Evolutionary conservation across 2,888 invertebrate species (phyloP), one percentile per base, ranked within the genome.

Genomic region (Xiphydria camelus): DNA sequence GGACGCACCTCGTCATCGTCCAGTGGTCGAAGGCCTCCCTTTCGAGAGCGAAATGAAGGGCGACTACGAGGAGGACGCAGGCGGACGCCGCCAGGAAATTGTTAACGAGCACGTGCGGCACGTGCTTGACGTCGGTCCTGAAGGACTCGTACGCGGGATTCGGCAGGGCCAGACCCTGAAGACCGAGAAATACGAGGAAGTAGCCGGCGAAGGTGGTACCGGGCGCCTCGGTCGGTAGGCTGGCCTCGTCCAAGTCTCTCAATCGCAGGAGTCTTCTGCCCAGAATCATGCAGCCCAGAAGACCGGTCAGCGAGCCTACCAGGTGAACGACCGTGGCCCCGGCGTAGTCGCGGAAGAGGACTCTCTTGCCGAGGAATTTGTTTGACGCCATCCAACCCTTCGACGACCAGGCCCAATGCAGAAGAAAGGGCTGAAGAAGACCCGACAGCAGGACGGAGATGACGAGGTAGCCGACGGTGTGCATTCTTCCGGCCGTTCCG

Each of bases 331-430:
- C 47, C 3, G 64, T 46, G n/a, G 64, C 59, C 0, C 74, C 76
- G 7, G 60, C 68, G 21, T 62, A 61, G 50, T 77, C 76, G 23
- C 59, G 62, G 29, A 73, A 64, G 2, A 45, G 32, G 0, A 74
- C 70, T 9, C 47, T 31, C 7, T 45, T 42, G 4, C 45, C 57
- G 2, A 48, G n/a, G n/a, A 75, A 21, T 3, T 12, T 23, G 14
- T 55, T 57, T 2, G 44, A 47, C 3, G 51, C 54, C 69, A 76
- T 69, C 72, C 75, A 75, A 6, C 76, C 76, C 2, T 58, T 26
- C 1, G 53, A 38, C 9, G 64, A 61, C 71, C 73, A 74, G n/a
- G 64, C 53, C 76, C 75, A 76, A 45, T 71, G 72, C 15, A 76
- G 65, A 4, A 72, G 25, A 2, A 76, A 39, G 0, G 76, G 76